Conservation (phyloP, 2,888 invertebrate genomes). For the Spialia ferax region DNA sequence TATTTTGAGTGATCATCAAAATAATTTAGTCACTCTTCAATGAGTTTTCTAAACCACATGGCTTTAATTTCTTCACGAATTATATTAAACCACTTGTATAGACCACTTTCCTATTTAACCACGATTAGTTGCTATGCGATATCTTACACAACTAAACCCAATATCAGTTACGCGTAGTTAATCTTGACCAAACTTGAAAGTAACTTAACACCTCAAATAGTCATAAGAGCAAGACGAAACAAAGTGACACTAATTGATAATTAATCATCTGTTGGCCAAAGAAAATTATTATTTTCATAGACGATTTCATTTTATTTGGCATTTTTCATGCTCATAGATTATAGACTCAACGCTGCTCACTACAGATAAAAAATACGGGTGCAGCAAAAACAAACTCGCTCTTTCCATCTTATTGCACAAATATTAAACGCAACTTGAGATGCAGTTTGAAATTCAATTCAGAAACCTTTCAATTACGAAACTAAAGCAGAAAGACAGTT, state of each 20-base stretch:
- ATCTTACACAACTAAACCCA: conserved; percentile 12
- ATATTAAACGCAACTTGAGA: conserved; percentile 1
- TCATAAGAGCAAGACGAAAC: conserved; percentile 12
- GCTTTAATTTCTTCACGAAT: not conserved
- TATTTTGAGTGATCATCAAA: conserved; percentile 2
- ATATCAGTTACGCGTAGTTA: conserved; percentile 26
- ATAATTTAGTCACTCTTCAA: not conserved
- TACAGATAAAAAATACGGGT: not conserved
- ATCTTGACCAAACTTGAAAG: conserved; percentile 20
- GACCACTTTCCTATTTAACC: conserved; percentile 16
- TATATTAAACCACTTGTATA: conserved; percentile 1
- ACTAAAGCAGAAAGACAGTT: conserved; percentile 26
- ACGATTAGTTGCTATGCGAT: conserved; percentile 20
- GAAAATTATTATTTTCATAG: too few species aligned
- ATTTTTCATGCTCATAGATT: too few species aligned
- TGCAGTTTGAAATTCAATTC: conserved; percentile 18
- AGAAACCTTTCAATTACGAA: conserved; percentile 39
- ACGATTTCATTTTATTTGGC: too few species aligned
- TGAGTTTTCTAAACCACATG: not conserved
- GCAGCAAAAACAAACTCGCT: not conserved
- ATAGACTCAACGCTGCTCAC: not conserved
- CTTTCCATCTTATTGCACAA: not conserved
- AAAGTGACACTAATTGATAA: conserved; percentile 24
- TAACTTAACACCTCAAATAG: conserved; percentile 24
- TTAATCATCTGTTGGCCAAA: not conserved